phyloP scores from a whole-genome alignment of 1,140 invertebrate species.

The Orussus abietinus region DNA sequence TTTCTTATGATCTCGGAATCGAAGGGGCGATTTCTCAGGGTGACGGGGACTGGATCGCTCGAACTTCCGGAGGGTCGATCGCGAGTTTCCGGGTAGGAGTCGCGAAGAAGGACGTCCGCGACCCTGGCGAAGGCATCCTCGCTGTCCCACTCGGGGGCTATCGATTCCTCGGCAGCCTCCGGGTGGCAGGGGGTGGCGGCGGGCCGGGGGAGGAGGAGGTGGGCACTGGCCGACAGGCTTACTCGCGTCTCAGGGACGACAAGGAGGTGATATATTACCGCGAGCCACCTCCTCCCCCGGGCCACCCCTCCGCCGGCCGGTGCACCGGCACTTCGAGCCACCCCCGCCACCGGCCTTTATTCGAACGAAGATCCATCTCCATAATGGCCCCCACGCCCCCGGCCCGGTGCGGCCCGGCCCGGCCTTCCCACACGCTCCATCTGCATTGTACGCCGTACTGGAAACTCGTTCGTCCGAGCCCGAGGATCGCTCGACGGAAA shows the following conservation, averaged over 20 bases:
- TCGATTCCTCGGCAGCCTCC: no score
- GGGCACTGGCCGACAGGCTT: conserved; percentile 38
- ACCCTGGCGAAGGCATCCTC: no score
- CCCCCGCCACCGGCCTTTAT: conserved; percentile 37
- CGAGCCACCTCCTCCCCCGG: conserved; percentile 21
- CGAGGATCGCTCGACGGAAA: no score
- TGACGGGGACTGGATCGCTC: no score
- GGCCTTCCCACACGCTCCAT: conserved; percentile 33
- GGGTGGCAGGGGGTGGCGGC: conserved; percentile 10
- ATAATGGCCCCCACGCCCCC: conserved; percentile 46
- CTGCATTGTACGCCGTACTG: conserved; percentile 24
- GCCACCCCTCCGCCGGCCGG: conserved; percentile 12
- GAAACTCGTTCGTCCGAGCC: conserved; percentile 23
- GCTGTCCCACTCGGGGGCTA: no score
- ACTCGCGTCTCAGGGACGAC: conserved; percentile 45
- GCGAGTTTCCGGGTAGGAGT: no score
- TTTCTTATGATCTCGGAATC: no score
- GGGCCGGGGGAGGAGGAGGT: conserved; percentile 19
- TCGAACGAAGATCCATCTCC: conserved; percentile 51
- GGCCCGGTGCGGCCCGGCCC: no score
- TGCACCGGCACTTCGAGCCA: conserved; percentile 39
- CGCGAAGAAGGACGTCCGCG: no score
- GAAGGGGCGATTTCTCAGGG: no score
- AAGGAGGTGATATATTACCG: conserved; percentile 48
- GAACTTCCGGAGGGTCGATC: no score